Conservation (phyloP, 2,797 vertebrate genomes). For the Rhynchonycteris naso region DNA sequence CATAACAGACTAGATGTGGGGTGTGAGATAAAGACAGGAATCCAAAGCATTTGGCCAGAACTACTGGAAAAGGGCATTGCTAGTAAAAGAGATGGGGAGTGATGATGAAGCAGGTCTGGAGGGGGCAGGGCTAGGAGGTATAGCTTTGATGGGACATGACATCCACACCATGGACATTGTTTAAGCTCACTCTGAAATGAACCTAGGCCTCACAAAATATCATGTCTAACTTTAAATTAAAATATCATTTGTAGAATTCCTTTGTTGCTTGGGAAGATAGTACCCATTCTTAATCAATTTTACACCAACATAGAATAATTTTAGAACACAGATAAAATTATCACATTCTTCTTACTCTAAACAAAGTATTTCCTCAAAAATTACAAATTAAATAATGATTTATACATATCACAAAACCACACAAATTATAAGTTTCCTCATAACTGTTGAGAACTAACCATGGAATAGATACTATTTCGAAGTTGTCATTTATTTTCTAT, state of each 20-base stretch:
- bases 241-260: slow-evolving; percentile 43
- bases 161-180: not conserved
- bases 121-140: not conserved
- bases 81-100: not conserved
- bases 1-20: not conserved
- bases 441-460: slow-evolving; percentile 32
- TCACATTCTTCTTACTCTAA: slow-evolving; percentile 4
- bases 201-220: not conserved
- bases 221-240: not conserved
- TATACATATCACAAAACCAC: not conserved
- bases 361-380: not conserved
- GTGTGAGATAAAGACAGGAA: slow-evolving; percentile 39
- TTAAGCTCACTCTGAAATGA: not conserved
- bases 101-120: not conserved
- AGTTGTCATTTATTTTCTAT: not conserved
- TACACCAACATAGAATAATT: not conserved
- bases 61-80: not conserved
- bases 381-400: slow-evolving; percentile 53
- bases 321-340: slow-evolving; percentile 30
- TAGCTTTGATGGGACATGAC: not conserved
- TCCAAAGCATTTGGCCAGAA: slow-evolving; percentile 17
- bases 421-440: not conserved
- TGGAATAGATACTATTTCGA: not conserved
- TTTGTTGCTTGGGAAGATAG: slow-evolving; percentile 29
- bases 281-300: slow-evolving; percentile 10